Evolutionary conservation across 2,113 vertebrate genomes (phyloP).

Genomic region (Abramis brama): DNA sequence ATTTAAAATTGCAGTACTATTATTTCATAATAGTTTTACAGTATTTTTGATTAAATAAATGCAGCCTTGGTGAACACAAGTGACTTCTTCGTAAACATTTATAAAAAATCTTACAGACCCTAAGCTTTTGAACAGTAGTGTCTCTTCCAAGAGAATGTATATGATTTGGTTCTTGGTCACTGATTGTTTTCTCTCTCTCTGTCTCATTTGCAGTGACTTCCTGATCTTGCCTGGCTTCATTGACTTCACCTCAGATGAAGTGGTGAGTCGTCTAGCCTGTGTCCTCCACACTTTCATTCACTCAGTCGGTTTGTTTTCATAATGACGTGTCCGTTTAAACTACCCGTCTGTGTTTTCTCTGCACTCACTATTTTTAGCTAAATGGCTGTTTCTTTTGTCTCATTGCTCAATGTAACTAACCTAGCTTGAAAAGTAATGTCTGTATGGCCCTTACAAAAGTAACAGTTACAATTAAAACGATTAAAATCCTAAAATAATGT

Average conservation of each 20-base stretch:
- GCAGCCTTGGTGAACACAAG: too few species aligned
- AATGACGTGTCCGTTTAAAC: constrained; percentile 44
- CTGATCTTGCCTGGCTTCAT: constrained; percentile 94
- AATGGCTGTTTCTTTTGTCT: neutral
- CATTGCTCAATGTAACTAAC: neutral
- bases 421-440: neutral
- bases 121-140: neutral
- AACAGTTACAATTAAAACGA: too few species aligned
- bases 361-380: constrained; percentile 54
- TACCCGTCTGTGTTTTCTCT: constrained; percentile 30
- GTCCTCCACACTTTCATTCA: neutral
- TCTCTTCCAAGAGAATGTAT: neutral
- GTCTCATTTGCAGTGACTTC: constrained; percentile 81
- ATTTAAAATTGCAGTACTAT: too few species aligned
- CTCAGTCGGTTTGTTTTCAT: constrained; percentile 20
- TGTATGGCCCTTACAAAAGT: too few species aligned
- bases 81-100: too few species aligned
- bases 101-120: neutral
- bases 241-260: constrained; percentile 91
- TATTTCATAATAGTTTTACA: too few species aligned
- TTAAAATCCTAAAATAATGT: neutral
- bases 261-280: constrained; percentile 78
- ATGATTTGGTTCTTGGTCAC: neutral
- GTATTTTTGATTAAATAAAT: too few species aligned
- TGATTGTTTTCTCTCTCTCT: constrained; percentile 10